Percentiles rank a stretch among this genome's conserved stretches.
Evolutionary conservation across 2,797 vertebrate species (phyloP).

Genomic region (Xenops minutus): DNA sequence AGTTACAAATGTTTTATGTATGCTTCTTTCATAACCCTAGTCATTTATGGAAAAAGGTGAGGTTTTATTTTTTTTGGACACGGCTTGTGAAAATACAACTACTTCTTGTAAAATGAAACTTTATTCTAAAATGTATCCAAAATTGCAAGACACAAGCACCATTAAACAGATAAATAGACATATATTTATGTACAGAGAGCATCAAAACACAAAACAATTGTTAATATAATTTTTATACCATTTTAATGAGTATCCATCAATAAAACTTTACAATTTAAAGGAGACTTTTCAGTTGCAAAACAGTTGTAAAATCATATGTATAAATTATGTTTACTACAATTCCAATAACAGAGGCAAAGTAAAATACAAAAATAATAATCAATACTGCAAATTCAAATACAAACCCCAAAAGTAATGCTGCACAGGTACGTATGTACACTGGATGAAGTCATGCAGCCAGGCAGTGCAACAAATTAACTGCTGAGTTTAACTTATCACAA

Average conservation of each 20-base stretch:
- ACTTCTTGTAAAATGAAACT: slow-evolving; percentile 71
- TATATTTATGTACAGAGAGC: slow-evolving; percentile 68
- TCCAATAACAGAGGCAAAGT: slow-evolving; percentile 70
- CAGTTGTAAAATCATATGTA: slow-evolving; percentile 71
- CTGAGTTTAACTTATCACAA: slow-evolving; percentile 67
- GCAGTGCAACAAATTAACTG: slow-evolving; percentile 68
- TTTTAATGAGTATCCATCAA: slow-evolving; percentile 73
- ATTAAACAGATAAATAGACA: slow-evolving; percentile 72
- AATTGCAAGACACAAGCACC: slow-evolving; percentile 69
- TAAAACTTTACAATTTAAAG: slow-evolving; percentile 74
- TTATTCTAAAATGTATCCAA: slow-evolving; percentile 75
- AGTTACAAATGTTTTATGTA: neutral
- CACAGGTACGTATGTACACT: slow-evolving; percentile 68
- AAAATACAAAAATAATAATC: slow-evolving; percentile 74
- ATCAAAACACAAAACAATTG: slow-evolving; percentile 70
- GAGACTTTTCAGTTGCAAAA: slow-evolving; percentile 73
- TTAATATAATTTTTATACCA: slow-evolving; percentile 74
- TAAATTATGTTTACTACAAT: slow-evolving; percentile 72
- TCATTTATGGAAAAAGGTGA: neutral
- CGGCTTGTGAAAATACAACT: slow-evolving; percentile 62
- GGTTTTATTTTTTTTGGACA: neutral
- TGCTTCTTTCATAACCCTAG: neutral
- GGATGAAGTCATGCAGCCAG: slow-evolving; percentile 69
- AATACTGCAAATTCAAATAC: slow-evolving; percentile 73
- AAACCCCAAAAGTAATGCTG: slow-evolving; percentile 66